Conservation (phyloP, 2,113 vertebrate genomes). For the Cichladusa arquata region DNA sequence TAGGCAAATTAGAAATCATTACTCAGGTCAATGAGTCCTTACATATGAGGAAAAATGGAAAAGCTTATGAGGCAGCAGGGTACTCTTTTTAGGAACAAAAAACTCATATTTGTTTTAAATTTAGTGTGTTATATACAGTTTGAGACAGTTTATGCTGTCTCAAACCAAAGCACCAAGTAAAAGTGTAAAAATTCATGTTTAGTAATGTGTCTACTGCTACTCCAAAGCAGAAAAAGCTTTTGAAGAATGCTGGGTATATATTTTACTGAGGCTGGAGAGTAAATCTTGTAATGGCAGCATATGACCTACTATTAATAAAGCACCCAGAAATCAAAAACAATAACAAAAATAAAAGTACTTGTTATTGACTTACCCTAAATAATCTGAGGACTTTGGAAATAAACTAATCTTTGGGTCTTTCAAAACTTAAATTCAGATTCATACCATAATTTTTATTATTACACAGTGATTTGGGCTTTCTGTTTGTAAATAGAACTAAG, state of each 20-base stretch:
- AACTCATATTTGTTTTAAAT: not conserved
- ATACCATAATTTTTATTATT: not conserved
- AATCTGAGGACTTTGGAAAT: not conserved
- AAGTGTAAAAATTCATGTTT: not conserved
- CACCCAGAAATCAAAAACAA: not conserved
- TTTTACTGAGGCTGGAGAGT: not conserved
- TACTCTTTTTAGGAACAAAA: not conserved
- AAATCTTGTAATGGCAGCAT: not conserved
- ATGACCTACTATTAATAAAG: not conserved
- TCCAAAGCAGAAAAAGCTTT: not conserved
- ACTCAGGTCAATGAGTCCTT: not conserved
- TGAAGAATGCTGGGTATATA: not conserved
- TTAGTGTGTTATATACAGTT: not conserved
- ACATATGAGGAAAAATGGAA: not conserved
- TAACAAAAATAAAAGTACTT: not conserved
- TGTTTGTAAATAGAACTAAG: not conserved
- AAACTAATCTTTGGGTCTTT: not conserved
- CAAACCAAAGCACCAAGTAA: not conserved
- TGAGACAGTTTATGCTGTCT: not conserved
- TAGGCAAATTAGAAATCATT: not conserved
- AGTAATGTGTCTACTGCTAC: not conserved
- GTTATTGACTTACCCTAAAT: not conserved
- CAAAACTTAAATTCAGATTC: not conserved
- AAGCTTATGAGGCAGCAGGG: not conserved
- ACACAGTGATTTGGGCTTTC: not conserved